Base-by-base conservation (phyloP, 1,140 invertebrate species). In the Catajapyx aquilonaris region DNA sequence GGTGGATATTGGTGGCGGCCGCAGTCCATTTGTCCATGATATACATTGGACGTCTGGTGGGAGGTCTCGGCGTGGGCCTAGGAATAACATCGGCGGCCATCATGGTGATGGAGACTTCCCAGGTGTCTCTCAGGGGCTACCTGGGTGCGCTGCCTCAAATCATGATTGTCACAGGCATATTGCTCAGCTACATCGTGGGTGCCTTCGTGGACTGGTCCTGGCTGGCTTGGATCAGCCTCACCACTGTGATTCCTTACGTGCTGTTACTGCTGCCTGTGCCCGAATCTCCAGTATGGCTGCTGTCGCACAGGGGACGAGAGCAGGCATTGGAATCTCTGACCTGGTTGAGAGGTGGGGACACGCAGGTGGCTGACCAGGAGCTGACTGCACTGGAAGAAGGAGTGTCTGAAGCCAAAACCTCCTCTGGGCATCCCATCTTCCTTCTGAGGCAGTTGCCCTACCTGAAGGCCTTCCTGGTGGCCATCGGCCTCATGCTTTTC, bases 101-200 rank as follows among this genome's bases (percentile, higher is more conserved):
- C 49, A 50, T 67, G 65, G 61, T 68, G 20, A 69, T 68, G 43
- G 73, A 76, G 50, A 70, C 69, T 40, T 64, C 70, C 4, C 62
- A 69, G 13, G 63, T 70, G 7, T 59, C 64, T 35, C 64, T 70
- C 16, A 56, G 73, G 10, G 73, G 73, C 1, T 50, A 65, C 2
- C 50, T 75, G 21, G 71, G 71, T 0, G 66, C 71, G 0, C 51
- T 71, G 38, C 69, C 69, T 11, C 68, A 71, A 28, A 13, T 28
- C 23, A 28, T 28, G 23, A 9, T 28, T 7, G 7, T 13, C 7
- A 13, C 23, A 9, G 23, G 23, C 13, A 28, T 28, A 28, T 7
- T 28, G 23, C 23, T 28, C 13, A 28, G 23, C 13, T 28, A 28
- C 13, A 28, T 28, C 13, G 23, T 28, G 7, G 23, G 23, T 28